Percentiles rank a stretch among this genome's conserved stretches.
phyloP scores from a whole-genome alignment of 2,888 invertebrate genomes.

The Caprella mutica region DNA sequence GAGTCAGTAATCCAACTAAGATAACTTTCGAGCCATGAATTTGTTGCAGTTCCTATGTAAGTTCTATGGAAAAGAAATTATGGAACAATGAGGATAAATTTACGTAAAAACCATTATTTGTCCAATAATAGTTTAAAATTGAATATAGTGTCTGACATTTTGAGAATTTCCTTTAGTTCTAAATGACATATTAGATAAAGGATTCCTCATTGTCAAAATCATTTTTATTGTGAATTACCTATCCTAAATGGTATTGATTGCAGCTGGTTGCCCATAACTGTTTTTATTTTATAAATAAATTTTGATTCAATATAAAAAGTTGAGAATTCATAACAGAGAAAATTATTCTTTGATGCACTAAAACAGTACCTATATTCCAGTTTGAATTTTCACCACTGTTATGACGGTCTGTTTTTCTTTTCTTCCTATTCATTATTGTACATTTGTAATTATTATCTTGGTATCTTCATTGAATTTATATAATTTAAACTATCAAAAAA shows the following conservation, averaged over 20 bases:
- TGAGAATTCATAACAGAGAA: neutral
- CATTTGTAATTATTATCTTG: no score
- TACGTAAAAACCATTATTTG: neutral
- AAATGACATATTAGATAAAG: no score
- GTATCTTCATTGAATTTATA: neutral
- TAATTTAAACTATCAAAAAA: neutral
- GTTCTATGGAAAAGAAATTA: conserved; percentile 44
- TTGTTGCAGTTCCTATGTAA: conserved; percentile 72
- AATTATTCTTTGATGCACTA: neutral
- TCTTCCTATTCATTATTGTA: neutral
- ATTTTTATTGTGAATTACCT: neutral
- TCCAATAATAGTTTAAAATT: neutral
- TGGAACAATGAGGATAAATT: neutral
- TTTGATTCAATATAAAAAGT: neutral
- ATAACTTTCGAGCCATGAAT: conserved; percentile 94
- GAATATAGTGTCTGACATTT: no score
- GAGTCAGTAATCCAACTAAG: conserved; percentile 60
- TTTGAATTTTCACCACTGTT: no score
- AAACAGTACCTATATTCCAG: neutral
- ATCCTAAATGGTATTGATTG: neutral
- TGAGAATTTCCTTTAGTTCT: neutral
- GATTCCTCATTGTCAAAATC: neutral
- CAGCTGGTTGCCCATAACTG: neutral
- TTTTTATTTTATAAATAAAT: neutral
- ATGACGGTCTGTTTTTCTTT: no score